Conservation (phyloP, 2,888 invertebrate species). For the Seladonia tumulorum region DNA sequence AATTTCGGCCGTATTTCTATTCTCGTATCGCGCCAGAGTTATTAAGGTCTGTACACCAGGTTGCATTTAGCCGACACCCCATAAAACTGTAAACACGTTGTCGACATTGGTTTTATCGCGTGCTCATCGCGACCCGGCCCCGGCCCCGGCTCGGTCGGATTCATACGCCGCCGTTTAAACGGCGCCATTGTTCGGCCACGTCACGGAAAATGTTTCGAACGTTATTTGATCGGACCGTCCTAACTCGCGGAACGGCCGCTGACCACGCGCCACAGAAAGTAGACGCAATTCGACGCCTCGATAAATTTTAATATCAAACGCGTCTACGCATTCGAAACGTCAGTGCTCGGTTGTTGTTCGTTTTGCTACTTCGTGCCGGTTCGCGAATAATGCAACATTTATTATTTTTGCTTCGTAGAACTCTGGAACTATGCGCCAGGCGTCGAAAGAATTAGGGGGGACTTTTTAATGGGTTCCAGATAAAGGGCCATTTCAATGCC, state of each 20-base stretch:
- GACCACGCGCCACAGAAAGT: neutral
- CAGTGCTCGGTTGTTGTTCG: neutral
- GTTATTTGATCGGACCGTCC: slow-evolving; percentile 24
- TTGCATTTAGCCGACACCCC: slow-evolving; percentile 65
- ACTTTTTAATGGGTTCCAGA: no score
- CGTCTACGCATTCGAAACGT: neutral
- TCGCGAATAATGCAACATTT: neutral
- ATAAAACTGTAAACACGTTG: slow-evolving; percentile 71
- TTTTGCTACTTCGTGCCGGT: neutral
- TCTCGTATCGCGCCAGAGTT: slow-evolving; percentile 60
- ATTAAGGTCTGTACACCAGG: slow-evolving; percentile 58
- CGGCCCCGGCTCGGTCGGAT: slow-evolving; percentile 42
- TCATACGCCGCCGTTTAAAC: slow-evolving; percentile 49
- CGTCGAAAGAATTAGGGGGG: no score
- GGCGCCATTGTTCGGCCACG: slow-evolving; percentile 22
- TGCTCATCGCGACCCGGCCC: slow-evolving; percentile 51
- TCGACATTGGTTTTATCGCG: slow-evolving; percentile 71
- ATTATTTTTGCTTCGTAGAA: no score
- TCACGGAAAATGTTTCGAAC: slow-evolving; percentile 15
- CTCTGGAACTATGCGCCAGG: no score
- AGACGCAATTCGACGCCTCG: slow-evolving; percentile 3
- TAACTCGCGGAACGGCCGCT: neutral
- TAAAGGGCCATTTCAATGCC: no score
- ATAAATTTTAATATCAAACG: slow-evolving; percentile 19
- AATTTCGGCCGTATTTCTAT: slow-evolving; percentile 58